Conservation (phyloP, 2,797 vertebrate genomes). For the Anniella stebbinsi region DNA sequence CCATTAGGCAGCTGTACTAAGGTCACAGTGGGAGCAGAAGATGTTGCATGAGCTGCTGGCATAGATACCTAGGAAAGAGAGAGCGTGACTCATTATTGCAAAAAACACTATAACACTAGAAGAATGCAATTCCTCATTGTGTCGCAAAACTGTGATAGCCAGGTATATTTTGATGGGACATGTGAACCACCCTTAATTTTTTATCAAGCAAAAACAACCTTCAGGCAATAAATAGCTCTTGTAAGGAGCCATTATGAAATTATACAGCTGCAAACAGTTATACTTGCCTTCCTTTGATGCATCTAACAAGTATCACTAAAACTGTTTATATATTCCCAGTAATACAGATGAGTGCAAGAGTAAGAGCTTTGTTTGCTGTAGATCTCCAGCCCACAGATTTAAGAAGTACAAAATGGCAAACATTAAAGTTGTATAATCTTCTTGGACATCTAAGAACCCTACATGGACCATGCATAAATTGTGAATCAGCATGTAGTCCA, state of each 20-base stretch:
- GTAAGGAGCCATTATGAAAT: slow-evolving; percentile 33
- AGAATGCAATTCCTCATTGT: slow-evolving; percentile 17
- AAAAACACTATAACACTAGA: slow-evolving; percentile 48
- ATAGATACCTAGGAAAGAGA: slow-evolving; percentile 88
- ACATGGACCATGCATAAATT: neutral
- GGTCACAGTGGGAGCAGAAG: slow-evolving; percentile 91
- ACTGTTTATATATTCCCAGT: neutral
- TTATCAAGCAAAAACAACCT: slow-evolving; percentile 54
- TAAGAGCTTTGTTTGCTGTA: neutral
- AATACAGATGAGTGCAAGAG: neutral
- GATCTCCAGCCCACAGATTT: neutral
- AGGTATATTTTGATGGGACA: slow-evolving; percentile 39
- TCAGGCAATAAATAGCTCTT: slow-evolving; percentile 33
- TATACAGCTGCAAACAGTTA: neutral
- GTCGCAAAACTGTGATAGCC: slow-evolving; percentile 25
- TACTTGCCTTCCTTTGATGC: neutral
- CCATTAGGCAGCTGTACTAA: slow-evolving; percentile 98
- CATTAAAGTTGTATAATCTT: neutral
- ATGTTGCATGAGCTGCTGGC: slow-evolving; percentile 90
- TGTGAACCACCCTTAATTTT: slow-evolving; percentile 55
- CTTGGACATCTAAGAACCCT: neutral
- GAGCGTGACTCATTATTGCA: slow-evolving; percentile 39
- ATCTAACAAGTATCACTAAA: neutral
- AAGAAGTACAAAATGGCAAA: neutral
- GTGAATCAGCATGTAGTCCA: neutral